Conservation (phyloP, 2,888 invertebrate species). For the Callyntrura guangdongensis region DNA sequence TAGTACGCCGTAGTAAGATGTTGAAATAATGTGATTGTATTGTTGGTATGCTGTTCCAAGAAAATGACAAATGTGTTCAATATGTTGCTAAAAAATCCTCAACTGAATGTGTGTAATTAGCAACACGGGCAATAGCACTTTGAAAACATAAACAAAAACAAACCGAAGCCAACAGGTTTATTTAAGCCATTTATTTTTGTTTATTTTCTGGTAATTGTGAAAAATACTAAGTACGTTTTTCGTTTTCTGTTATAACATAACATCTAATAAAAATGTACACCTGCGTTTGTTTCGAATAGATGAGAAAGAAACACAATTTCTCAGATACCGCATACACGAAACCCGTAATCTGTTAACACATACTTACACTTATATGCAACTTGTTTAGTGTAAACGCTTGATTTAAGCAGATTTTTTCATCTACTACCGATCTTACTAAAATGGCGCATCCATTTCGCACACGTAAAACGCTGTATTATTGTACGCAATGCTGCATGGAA, state of each 20-base stretch:
- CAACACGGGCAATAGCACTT: slow-evolving; percentile 33
- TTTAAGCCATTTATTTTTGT: slow-evolving; percentile 3
- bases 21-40: neutral
- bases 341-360: too few species aligned
- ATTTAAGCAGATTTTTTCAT: too few species aligned
- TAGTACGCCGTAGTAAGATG: neutral
- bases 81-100: too few species aligned
- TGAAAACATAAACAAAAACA: neutral
- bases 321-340: too few species aligned
- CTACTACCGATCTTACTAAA: too few species aligned
- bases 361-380: too few species aligned
- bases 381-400: too few species aligned
- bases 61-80: too few species aligned
- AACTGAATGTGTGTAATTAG: neutral
- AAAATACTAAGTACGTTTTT: slow-evolving; percentile 12
- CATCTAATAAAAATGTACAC: neutral
- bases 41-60: neutral
- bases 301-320: neutral
- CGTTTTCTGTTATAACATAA: neutral
- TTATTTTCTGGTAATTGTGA: neutral
- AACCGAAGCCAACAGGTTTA: slow-evolving; percentile 61
- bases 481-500: too few species aligned
- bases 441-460: too few species aligned
- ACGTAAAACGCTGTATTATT: too few species aligned
- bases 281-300: neutral